Conservation (phyloP, 2,797 vertebrate species). For the Manis crassicaudata region DNA sequence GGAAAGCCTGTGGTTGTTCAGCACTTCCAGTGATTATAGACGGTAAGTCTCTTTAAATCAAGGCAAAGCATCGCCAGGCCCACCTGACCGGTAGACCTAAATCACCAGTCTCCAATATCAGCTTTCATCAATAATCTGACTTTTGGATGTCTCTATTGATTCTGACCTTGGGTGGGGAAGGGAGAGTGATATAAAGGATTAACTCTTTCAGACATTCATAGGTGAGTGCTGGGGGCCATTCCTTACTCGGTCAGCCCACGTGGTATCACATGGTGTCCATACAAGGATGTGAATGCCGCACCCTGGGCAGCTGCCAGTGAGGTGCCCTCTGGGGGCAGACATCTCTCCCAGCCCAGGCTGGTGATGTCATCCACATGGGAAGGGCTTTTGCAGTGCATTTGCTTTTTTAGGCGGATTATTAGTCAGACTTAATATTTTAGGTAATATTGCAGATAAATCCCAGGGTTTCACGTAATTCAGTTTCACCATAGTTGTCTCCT, state of each 20-base stretch:
- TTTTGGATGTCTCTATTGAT: background rate
- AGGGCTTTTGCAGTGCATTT: background rate
- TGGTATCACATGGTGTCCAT: background rate
- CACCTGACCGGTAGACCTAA: background rate
- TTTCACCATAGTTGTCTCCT: background rate
- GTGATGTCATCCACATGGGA: background rate
- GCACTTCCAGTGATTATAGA: background rate
- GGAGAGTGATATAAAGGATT: background rate
- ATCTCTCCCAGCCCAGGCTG: background rate
- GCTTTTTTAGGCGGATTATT: background rate
- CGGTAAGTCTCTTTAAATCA: background rate
- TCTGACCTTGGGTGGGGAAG: background rate
- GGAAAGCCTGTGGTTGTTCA: background rate
- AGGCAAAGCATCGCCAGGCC: background rate
- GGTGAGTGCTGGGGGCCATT: background rate
- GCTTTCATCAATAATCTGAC: background rate
- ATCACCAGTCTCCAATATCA: background rate
- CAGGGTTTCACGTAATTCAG: background rate
- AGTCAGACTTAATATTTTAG: background rate
- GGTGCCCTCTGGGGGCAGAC: background rate
- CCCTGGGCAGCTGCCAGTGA: too few species aligned
- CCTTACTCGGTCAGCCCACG: background rate
- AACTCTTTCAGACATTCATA: background rate
- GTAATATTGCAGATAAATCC: background rate
- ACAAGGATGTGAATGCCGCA: background rate